Evolutionary conservation across 2,797 vertebrate species (phyloP).

Genomic region (Hozukius guyotensis): DNA sequence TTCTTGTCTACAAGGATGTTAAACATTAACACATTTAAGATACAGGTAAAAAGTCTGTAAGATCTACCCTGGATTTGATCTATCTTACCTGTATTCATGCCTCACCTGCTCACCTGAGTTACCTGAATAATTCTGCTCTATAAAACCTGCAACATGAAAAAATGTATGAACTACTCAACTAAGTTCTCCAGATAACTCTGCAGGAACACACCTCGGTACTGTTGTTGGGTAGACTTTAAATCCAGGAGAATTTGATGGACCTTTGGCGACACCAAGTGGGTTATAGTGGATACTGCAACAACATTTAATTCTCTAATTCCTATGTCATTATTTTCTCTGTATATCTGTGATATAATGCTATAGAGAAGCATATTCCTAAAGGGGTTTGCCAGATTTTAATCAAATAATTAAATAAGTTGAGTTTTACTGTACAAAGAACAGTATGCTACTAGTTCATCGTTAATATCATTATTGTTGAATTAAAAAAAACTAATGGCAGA

Average conservation of each 20-base stretch:
- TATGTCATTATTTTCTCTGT: background rate
- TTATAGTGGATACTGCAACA: background rate
- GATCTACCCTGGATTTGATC: background rate
- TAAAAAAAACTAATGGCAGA: too few species aligned
- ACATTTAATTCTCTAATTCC: background rate
- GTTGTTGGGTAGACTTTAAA: slow-evolving; percentile 69
- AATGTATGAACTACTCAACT: background rate
- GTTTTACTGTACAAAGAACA: background rate
- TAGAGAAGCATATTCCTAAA: background rate
- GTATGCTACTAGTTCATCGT: too few species aligned
- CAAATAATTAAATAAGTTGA: background rate
- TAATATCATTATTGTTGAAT: too few species aligned
- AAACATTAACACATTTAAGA: background rate
- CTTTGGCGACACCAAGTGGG: slow-evolving; percentile 64
- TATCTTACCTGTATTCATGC: background rate
- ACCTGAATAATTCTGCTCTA: background rate
- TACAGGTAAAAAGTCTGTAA: background rate
- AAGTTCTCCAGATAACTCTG: slow-evolving; percentile 7
- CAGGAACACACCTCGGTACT: background rate
- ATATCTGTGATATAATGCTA: background rate
- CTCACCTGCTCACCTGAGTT: background rate
- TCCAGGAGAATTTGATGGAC: slow-evolving; percentile 21
- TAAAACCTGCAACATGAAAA: background rate
- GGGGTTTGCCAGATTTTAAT: background rate
- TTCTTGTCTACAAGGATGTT: too few species aligned